Evolutionary conservation across 2,113 vertebrate species (phyloP).

Genomic region (Lepus timidus): DNA sequence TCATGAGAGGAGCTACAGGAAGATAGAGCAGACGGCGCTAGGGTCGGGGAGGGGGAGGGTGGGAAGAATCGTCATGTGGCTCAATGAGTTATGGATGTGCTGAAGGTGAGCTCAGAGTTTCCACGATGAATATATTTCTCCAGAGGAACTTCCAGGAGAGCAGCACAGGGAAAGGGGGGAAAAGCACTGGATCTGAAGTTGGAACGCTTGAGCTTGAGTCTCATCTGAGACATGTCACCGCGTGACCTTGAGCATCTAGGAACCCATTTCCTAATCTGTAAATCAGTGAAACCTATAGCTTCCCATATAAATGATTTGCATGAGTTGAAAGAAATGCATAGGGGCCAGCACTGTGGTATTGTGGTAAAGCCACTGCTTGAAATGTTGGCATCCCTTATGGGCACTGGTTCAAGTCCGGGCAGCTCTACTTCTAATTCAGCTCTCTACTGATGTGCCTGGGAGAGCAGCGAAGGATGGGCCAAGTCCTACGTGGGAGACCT

Average conservation of each 20-base stretch:
- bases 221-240: neutral
- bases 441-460: too few species aligned
- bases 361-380: too few species aligned
- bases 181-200: neutral
- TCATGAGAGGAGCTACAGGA: neutral
- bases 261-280: neutral
- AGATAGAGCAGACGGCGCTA: neutral
- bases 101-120: conserved; percentile 68
- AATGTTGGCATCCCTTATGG: too few species aligned
- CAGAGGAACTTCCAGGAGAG: conserved; percentile 56
- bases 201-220: neutral
- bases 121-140: conserved; percentile 65
- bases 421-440: too few species aligned
- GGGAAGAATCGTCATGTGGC: conserved; percentile 41
- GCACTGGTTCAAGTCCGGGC: too few species aligned
- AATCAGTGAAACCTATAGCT: neutral
- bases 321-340: neutral
- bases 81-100: conserved; percentile 50
- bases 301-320: neutral
- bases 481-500: too few species aligned
- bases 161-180: neutral
- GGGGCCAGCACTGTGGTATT: too few species aligned
- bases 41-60: neutral
- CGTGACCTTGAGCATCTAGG: neutral
- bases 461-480: too few species aligned